phyloP scores from a whole-genome alignment of 2,113 vertebrate genomes.

The Brachypodius melanocephalos region DNA sequence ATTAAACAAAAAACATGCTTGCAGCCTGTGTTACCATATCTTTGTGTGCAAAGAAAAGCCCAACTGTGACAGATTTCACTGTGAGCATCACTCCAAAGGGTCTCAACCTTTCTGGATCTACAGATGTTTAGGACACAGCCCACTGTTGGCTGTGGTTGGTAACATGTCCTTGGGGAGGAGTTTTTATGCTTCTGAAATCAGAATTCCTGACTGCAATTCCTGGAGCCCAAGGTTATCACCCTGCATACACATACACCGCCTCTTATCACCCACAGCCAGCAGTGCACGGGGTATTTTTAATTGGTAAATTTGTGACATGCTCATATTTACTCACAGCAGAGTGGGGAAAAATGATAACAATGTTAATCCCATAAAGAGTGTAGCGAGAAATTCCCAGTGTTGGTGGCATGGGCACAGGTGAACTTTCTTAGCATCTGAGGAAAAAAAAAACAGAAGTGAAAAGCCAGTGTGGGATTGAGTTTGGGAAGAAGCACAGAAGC shows the following conservation, averaged over 20 bases:
- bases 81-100: background rate
- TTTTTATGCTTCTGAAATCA: background rate
- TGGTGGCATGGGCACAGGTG: background rate
- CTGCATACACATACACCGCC: accelerated
- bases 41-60: background rate
- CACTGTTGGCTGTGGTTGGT: background rate
- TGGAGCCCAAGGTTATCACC: background rate
- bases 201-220: background rate
- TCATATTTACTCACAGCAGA: background rate
- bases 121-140: background rate
- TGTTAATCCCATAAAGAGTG: background rate
- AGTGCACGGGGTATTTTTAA: accelerated
- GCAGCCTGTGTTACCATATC: background rate
- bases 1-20: background rate
- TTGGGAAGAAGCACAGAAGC: background rate
- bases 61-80: background rate
- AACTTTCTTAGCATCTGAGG: background rate
- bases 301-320: background rate
- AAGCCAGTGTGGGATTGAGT: background rate
- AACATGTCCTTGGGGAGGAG: background rate
- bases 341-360: background rate
- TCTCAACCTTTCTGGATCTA: background rate
- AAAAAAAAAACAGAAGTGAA: background rate
- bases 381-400: accelerated
- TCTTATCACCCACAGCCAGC: background rate